A percentile compares a stretch with the other conserved stretches of the same genome.
Evolutionary conservation across 2,797 vertebrate species (phyloP).

Genomic region (Geotrypetes seraphini): DNA sequence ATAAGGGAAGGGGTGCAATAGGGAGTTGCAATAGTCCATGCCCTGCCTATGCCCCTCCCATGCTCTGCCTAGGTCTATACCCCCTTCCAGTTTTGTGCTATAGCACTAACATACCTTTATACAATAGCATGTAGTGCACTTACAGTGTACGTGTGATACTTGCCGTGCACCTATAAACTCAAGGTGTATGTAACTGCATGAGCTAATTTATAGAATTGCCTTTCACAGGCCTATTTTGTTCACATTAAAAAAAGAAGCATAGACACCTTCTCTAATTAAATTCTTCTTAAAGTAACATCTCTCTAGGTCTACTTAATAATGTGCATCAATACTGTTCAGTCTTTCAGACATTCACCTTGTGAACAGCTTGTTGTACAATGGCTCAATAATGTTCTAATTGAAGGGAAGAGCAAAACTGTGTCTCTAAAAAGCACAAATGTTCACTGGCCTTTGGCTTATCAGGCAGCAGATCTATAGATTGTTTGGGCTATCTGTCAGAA

Average conservation of each 20-base stretch:
- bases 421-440: slow-evolving; percentile 9
- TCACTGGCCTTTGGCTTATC: slow-evolving; percentile 17
- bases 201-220: no score
- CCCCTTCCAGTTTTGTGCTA: no score
- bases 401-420: background rate
- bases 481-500: slow-evolving; percentile 7
- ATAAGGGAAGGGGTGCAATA: no score
- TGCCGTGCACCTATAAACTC: no score
- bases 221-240: no score
- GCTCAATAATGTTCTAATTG: slow-evolving; percentile 2
- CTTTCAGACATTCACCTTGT: background rate
- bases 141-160: no score
- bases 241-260: accelerated
- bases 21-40: no score
- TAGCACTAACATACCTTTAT: no score
- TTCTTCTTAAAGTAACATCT: background rate
- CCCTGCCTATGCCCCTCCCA: no score
- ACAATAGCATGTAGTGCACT: no score
- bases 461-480: slow-evolving; percentile 18
- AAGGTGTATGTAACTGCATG: no score
- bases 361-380: background rate
- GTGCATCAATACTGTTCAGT: background rate
- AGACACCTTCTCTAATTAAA: slow-evolving; percentile 1
- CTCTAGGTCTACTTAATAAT: background rate
- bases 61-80: no score